Conservation (phyloP, 2,113 vertebrate genomes). For the Pterocles gutturalis region DNA sequence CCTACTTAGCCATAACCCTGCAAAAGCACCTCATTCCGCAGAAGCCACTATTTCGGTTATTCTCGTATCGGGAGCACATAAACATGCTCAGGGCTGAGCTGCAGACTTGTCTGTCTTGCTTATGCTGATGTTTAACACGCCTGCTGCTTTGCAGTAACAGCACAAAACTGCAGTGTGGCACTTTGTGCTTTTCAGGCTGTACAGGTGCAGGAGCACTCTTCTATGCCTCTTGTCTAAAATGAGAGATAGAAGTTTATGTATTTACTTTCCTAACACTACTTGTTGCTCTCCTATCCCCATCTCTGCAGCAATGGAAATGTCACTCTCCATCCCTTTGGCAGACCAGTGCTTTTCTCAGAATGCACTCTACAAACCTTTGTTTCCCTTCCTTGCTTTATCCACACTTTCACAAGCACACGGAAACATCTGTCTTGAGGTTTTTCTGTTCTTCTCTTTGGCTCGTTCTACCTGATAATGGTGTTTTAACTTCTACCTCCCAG, state of each 20-base stretch:
- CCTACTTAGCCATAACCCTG: not conserved
- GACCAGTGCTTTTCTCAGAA: not conserved
- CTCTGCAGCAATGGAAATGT: not conserved
- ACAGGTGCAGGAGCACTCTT: not conserved
- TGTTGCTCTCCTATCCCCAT: not conserved
- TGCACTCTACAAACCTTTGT: not conserved
- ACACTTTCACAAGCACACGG: not conserved
- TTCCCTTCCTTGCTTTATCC: not conserved
- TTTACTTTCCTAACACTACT: not conserved
- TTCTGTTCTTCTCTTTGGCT: not conserved
- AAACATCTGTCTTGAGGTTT: not conserved
- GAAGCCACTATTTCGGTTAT: not conserved
- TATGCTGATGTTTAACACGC: accelerated
- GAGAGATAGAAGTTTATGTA: not conserved
- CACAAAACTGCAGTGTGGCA: not conserved
- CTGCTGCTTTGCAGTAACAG: not conserved
- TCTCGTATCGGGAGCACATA: not conserved
- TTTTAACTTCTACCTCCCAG: not conserved
- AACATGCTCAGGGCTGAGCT: not conserved
- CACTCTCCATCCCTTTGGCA: not conserved
- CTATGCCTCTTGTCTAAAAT: not conserved
- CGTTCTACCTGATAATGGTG: not conserved
- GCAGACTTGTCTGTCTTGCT: not conserved
- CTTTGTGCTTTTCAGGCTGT: too few relatives aligned
- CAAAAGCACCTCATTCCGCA: not conserved